Conservation (phyloP, 2,888 invertebrate species). For the Troides aeacus region DNA sequence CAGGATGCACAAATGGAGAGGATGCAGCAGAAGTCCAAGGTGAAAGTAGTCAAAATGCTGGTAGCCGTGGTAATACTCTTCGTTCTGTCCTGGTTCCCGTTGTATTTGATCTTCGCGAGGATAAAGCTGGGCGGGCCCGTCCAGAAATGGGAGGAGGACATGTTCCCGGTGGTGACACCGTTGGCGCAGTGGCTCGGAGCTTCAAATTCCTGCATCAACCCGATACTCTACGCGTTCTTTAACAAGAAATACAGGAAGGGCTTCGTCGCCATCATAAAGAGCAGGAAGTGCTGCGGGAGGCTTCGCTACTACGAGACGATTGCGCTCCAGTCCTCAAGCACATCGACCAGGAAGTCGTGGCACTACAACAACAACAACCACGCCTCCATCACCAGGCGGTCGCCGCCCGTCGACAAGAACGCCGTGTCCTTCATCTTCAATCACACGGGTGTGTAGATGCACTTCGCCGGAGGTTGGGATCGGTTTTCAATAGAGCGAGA, state of each 20-base stretch:
- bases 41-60: conserved; percentile 96
- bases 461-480: conserved; percentile 35
- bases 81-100: conserved; percentile 94
- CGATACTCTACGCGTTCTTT: conserved; percentile 95
- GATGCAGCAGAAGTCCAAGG: conserved; percentile 96
- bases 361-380: conserved; percentile 87
- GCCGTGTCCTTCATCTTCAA: conserved; percentile 82
- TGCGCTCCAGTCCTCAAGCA: conserved; percentile 91
- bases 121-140: conserved; percentile 90
- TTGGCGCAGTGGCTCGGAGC: conserved; percentile 96
- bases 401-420: conserved; percentile 74
- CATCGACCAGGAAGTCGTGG: conserved; percentile 91
- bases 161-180: conserved; percentile 89
- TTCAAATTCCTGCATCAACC: conserved; percentile 97
- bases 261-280: conserved; percentile 92
- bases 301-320: conserved; percentile 93
- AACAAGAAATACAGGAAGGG: conserved; percentile 96
- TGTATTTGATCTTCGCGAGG: conserved; percentile 93
- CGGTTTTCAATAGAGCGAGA: conserved; percentile 47
- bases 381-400: conserved; percentile 79
- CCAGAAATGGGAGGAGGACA: conserved; percentile 88
- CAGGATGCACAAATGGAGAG: conserved; percentile 95
- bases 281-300: conserved; percentile 91
- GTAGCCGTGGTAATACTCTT: conserved; percentile 96
- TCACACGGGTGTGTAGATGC: conserved; percentile 85